These are phyloP conservation scores for Cephus runcator DNA, from an alignment of 2,888 invertebrate species.

Conservation along the genomic window DNA sequence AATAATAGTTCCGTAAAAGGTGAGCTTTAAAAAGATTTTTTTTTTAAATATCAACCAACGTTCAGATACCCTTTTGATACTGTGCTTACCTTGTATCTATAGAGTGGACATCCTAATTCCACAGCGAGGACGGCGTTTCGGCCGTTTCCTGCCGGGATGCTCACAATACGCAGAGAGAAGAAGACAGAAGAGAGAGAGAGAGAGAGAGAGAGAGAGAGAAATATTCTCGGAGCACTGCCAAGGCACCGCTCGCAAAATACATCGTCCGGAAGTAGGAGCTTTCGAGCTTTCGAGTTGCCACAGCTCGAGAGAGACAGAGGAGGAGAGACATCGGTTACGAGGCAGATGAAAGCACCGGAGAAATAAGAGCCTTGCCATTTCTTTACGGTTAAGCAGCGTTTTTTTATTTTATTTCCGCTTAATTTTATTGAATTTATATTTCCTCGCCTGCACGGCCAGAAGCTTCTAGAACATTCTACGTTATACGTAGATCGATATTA, in stretches of 20 bases:
- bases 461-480: not conserved
- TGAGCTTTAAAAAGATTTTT: not conserved
- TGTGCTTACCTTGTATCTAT: not conserved
- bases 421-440: not conserved
- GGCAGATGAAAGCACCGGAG: not conserved
- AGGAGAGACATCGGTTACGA: not conserved
- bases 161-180: not conserved
- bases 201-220: not conserved
- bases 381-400: not conserved
- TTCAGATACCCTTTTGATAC: not conserved
- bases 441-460: not conserved
- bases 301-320: not conserved
- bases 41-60: not conserved
- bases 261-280: not conserved
- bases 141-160: not conserved
- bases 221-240: not conserved
- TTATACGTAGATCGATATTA: not conserved
- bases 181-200: not conserved
- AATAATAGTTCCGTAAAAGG: not conserved
- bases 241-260: not conserved
- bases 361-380: not conserved
- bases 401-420: not conserved
- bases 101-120: not conserved
- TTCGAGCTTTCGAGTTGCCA: not conserved
- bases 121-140: not conserved